Evolutionary conservation across 2,113 vertebrate genomes (phyloP).

Genomic region (Myotis davidii): DNA sequence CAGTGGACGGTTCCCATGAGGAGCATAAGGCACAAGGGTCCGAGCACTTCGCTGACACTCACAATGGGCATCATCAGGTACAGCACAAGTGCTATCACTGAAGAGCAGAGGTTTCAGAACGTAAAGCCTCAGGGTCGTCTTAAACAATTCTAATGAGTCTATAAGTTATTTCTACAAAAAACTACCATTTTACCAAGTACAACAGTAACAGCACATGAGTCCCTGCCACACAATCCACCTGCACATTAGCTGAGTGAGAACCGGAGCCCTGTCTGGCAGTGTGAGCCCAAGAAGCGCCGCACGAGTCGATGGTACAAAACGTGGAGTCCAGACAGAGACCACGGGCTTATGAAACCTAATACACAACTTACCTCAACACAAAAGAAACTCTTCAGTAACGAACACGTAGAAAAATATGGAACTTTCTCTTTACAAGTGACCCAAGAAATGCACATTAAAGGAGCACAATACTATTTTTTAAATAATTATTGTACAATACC

Average conservation of each 20-base stretch:
- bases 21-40: conserved; percentile 96
- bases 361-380: neutral
- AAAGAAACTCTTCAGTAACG: neutral
- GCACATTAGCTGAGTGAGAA: neutral
- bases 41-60: conserved; percentile 92
- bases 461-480: neutral
- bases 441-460: neutral
- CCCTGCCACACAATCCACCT: neutral
- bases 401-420: neutral
- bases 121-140: neutral
- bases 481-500: too few relatives aligned
- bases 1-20: conserved; percentile 98
- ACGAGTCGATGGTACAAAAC: neutral
- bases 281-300: neutral
- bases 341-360: neutral
- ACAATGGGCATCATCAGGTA: conserved; percentile 92
- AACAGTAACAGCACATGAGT: neutral
- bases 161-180: neutral
- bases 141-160: neutral
- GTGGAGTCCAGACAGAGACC: neutral
- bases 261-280: neutral
- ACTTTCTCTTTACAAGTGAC: neutral
- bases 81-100: conserved; percentile 91
- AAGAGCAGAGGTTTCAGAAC: neutral
- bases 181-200: neutral